Percentiles rank a stretch among this genome's conserved stretches.
These are phyloP conservation scores for Ptilorrhoa leucosticta DNA, from an alignment of 2,113 vertebrate genomes.

Conservation along the genomic window DNA sequence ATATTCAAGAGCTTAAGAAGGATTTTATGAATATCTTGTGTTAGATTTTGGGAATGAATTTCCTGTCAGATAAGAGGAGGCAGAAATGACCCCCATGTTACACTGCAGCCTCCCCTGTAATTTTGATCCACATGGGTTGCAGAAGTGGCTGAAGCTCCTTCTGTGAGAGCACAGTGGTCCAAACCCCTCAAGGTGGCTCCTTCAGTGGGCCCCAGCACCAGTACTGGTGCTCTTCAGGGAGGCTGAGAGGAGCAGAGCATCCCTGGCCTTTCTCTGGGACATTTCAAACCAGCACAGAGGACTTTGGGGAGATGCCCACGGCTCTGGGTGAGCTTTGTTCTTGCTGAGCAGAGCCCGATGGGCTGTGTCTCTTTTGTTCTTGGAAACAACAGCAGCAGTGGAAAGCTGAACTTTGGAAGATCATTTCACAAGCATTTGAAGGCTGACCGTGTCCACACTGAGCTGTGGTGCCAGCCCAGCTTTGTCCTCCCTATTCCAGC, in stretches of 20 bases:
- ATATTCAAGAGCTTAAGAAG: not conserved
- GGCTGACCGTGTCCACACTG: not conserved
- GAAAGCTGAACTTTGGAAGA: not conserved
- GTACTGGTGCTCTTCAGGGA: not conserved
- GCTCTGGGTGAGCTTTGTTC: not conserved
- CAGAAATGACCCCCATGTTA: not conserved
- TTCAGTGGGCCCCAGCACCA: not conserved
- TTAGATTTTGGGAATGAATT: not conserved
- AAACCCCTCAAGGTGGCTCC: not conserved
- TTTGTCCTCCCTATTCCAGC: not conserved
- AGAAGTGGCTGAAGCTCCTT: not conserved
- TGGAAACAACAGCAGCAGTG: not conserved
- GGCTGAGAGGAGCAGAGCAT: not conserved
- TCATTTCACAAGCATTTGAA: not conserved
- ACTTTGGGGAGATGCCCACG: not conserved
- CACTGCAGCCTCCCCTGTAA: not conserved
- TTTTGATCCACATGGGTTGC: fast-evolving
- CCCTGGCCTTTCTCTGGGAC: not conserved
- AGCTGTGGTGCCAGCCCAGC: not conserved
- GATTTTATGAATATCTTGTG: not conserved
- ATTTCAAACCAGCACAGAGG: not conserved
- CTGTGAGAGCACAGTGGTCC: fast-evolving
- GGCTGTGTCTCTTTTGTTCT: not conserved
- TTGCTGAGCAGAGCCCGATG: not conserved
- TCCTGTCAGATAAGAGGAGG: not conserved